Conservation (phyloP, 2,888 invertebrate genomes). For the Scaptomyza flava region DNA sequence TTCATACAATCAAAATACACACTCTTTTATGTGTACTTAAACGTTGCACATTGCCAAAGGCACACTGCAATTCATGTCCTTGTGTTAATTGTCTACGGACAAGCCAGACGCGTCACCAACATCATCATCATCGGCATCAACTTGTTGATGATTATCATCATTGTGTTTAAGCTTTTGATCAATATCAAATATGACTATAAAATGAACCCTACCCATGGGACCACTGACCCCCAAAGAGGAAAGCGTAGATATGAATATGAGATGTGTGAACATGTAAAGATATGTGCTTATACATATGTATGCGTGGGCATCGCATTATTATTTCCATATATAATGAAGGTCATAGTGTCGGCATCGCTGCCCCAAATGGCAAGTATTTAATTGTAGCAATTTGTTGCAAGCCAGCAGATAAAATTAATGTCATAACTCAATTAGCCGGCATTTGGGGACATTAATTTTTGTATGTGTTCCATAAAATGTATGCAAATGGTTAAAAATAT, state of each 20-base stretch:
- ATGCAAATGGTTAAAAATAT: slow-evolving; percentile 6
- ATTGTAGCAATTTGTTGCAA: slow-evolving; percentile 69
- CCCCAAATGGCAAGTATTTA: slow-evolving; percentile 53
- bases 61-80: slow-evolving; percentile 50
- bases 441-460: slow-evolving; percentile 14
- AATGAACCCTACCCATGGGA: slow-evolving; percentile 35
- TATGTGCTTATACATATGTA: neutral
- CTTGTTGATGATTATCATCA: slow-evolving; percentile 22
- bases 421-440: slow-evolving; percentile 73
- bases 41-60: slow-evolving; percentile 15
- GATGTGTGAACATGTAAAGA: neutral
- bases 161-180: slow-evolving; percentile 57
- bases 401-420: slow-evolving; percentile 71
- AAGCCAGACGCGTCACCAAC: slow-evolving; percentile 24
- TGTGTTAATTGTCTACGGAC: slow-evolving; percentile 55
- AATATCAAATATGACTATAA: slow-evolving; percentile 67
- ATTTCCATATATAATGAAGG: slow-evolving; percentile 59
- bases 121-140: slow-evolving; percentile 27
- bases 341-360: slow-evolving; percentile 59
- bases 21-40: slow-evolving; percentile 9
- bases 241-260: slow-evolving; percentile 13
- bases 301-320: slow-evolving; percentile 37
- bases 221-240: slow-evolving; percentile 33
- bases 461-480: neutral
- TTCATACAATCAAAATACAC: neutral